These are phyloP conservation scores for Cetonia aurata DNA, from an alignment of 2,888 invertebrate genomes.

Conservation along the genomic window DNA sequence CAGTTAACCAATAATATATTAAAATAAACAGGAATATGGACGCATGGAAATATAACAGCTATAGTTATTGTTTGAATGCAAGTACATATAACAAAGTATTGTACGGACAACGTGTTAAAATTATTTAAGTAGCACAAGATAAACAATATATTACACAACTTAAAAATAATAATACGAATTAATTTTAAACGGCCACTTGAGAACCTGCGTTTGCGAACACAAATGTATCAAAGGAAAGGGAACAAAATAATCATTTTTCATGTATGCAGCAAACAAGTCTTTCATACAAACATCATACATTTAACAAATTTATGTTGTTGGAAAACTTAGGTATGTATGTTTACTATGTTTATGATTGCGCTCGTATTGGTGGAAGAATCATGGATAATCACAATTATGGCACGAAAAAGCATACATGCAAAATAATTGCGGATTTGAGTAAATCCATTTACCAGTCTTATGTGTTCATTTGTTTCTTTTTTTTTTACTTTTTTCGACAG, in stretches of 20 bases:
- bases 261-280: conserved; percentile 26
- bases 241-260: conserved; percentile 41
- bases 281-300: no score
- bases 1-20: conserved; percentile 54
- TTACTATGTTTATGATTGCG: conserved; percentile 34
- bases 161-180: conserved; percentile 38
- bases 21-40: conserved; percentile 53
- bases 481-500: conserved; percentile 36
- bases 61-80: conserved; percentile 49
- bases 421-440: conserved; percentile 39
- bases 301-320: no score
- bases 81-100: conserved; percentile 45
- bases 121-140: conserved; percentile 44
- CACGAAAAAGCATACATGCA: conserved; percentile 43
- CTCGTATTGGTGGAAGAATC: conserved; percentile 37
- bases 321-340: not conserved
- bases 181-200: conserved; percentile 32
- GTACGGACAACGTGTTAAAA: conserved; percentile 43
- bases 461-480: conserved; percentile 49
- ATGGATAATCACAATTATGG: conserved; percentile 41
- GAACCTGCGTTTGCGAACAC: conserved; percentile 26
- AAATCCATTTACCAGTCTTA: conserved; percentile 50
- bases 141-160: conserved; percentile 45
- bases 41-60: conserved; percentile 53
- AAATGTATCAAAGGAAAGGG: not conserved